phyloP scores from a whole-genome alignment of 2,888 invertebrate genomes.

The Drosophila acutilabella region DNA sequence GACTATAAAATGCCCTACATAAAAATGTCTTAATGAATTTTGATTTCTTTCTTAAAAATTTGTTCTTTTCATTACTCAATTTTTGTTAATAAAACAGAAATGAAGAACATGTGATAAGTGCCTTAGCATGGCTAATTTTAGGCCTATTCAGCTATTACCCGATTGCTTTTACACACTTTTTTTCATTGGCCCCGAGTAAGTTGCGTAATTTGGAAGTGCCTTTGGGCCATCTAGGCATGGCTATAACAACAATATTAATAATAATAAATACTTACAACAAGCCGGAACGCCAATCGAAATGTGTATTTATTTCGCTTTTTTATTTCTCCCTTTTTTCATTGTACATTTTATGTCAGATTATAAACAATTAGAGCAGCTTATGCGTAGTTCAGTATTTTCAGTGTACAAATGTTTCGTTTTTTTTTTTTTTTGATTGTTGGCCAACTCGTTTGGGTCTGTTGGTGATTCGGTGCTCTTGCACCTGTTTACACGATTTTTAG shows the following conservation, averaged over 20 bases:
- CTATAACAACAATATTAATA: conserved; percentile 31
- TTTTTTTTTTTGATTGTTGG: conserved; percentile 23
- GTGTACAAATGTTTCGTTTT: conserved; percentile 32
- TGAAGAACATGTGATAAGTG: conserved; percentile 1
- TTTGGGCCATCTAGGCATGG: neutral
- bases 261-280: conserved; percentile 30
- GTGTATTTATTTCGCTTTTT: conserved; percentile 1
- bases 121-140: conserved; percentile 8
- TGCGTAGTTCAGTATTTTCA: conserved; percentile 47
- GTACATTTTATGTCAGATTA: conserved; percentile 46
- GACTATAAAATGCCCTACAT: conserved; percentile 15
- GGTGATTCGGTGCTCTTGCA: conserved; percentile 54
- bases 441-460: conserved; percentile 50
- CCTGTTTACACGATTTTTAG: conserved; percentile 61
- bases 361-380: conserved; percentile 71
- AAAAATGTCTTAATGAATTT: neutral
- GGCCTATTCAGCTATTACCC: conserved; percentile 19
- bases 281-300: conserved; percentile 33
- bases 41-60: neutral
- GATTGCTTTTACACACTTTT: conserved; percentile 1
- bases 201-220: conserved; percentile 11
- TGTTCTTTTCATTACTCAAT: neutral
- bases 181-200: neutral
- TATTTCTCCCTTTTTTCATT: conserved; percentile 10
- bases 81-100: no score